phyloP scores from a whole-genome alignment of 2,797 vertebrate genomes.

The Pygocentrus nattereri region DNA sequence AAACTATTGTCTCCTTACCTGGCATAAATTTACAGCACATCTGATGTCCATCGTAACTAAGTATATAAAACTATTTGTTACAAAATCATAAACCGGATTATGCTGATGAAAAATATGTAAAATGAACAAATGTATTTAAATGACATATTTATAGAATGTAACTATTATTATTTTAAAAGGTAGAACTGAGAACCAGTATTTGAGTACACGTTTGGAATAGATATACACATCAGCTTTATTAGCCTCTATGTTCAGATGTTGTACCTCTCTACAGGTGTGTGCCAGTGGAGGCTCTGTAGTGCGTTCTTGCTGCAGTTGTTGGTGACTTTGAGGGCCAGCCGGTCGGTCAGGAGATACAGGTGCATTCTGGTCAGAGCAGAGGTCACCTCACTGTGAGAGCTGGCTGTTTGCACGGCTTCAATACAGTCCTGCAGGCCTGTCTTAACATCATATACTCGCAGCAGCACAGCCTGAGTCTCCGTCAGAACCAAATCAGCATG shows the following conservation, averaged over 20 bases:
- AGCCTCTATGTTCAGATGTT: neutral
- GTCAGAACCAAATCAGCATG: slow-evolving; percentile 82
- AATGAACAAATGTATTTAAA: too few species aligned
- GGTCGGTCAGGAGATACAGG: slow-evolving; percentile 89
- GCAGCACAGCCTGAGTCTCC: slow-evolving; percentile 76
- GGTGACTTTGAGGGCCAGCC: slow-evolving; percentile 78
- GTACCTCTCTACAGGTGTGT: slow-evolving; percentile 86
- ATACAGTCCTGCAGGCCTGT: slow-evolving; percentile 86
- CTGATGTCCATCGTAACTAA: too few species aligned
- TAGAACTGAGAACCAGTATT: too few species aligned
- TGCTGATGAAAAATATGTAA: too few species aligned
- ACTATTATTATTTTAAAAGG: too few species aligned
- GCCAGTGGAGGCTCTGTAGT: slow-evolving; percentile 84
- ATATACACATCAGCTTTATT: neutral
- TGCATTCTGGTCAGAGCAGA: slow-evolving; percentile 85
- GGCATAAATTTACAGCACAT: too few species aligned
- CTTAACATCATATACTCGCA: slow-evolving; percentile 78
- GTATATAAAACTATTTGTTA: too few species aligned
- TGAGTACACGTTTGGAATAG: too few species aligned
- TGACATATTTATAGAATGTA: too few species aligned
- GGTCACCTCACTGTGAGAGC: slow-evolving; percentile 86
- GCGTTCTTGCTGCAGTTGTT: slow-evolving; percentile 73
- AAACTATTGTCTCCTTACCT: too few species aligned
- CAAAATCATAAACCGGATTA: too few species aligned
- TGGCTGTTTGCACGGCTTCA: slow-evolving; percentile 80